phyloP scores from a whole-genome alignment of 2,888 invertebrate genomes.

The Scaptomyza reducta region DNA sequence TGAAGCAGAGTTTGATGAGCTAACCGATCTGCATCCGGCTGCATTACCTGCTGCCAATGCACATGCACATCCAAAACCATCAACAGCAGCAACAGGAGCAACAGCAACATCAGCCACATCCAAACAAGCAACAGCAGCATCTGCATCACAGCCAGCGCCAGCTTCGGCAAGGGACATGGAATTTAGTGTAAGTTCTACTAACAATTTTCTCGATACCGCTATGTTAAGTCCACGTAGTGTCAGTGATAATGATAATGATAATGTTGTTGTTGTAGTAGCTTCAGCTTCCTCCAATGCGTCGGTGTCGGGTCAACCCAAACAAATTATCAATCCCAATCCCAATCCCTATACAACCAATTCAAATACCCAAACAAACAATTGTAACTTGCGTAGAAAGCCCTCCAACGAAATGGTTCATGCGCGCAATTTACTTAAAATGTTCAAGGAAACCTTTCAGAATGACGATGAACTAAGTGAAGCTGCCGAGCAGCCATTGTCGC shows the following conservation, averaged over 20 bases:
- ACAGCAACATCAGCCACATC: conserved; percentile 1
- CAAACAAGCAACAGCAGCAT: background rate
- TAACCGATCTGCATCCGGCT: conserved; percentile 66
- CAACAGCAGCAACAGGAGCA: background rate
- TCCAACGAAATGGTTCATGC: conserved; percentile 82
- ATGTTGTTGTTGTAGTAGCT: conserved; percentile 63
- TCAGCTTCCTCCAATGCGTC: conserved; percentile 56
- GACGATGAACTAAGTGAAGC: conserved; percentile 76
- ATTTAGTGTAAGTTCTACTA: conserved; percentile 84
- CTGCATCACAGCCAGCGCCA: conserved; percentile 28
- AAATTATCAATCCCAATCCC: conserved; percentile 20
- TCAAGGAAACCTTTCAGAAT: conserved; percentile 82
- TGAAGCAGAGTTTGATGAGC: conserved; percentile 79
- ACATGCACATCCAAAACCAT: conserved; percentile 15
- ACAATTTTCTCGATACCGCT: conserved; percentile 70
- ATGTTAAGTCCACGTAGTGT: conserved; percentile 61
- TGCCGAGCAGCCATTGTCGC: conserved; percentile 27
- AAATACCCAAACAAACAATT: conserved; percentile 20
- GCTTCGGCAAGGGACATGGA: conserved; percentile 77
- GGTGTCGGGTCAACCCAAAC: conserved; percentile 51
- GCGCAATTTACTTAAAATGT: conserved; percentile 82
- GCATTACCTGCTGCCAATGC: conserved; percentile 42
- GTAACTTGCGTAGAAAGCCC: conserved; percentile 79
- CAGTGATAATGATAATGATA: conserved; percentile 39
- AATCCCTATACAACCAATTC: conserved; percentile 1